A percentile compares a stretch with the other conserved stretches of the same genome.
Conservation (phyloP, 2,113 vertebrate genomes). For the Corythornis vintsioides region DNA sequence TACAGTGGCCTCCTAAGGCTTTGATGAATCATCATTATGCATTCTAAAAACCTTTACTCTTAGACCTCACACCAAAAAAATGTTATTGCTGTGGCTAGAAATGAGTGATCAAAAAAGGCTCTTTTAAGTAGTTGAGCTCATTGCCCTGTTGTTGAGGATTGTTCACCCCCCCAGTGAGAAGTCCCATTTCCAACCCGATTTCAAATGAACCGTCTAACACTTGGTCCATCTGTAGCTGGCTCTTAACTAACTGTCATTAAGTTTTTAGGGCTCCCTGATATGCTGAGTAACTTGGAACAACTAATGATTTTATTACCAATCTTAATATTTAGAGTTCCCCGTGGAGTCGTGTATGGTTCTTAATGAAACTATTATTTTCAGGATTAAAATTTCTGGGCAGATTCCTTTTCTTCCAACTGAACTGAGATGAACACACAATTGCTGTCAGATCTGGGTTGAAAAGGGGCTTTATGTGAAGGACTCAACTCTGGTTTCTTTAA, state of each 20-base stretch:
- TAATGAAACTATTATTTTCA: conserved; percentile 66
- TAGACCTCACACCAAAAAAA: neutral
- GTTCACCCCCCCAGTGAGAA: neutral
- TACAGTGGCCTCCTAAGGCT: neutral
- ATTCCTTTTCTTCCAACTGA: neutral
- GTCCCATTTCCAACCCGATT: neutral
- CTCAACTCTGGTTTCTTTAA: neutral
- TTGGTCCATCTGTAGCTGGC: conserved; percentile 9
- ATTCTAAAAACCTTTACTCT: neutral
- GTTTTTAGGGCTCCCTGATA: conserved; percentile 49
- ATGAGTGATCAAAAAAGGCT: neutral
- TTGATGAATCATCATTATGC: neutral
- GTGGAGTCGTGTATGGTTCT: conserved; percentile 19
- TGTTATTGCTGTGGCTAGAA: neutral
- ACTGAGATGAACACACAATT: neutral
- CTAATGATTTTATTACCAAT: conserved; percentile 61
- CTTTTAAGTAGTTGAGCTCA: neutral
- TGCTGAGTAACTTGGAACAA: conserved; percentile 45
- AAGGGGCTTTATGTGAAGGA: neutral
- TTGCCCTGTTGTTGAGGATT: neutral
- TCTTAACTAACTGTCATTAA: conserved; percentile 51
- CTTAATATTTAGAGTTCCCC: conserved; percentile 67
- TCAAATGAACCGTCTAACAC: neutral
- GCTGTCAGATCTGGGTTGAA: neutral
- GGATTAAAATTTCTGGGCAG: conserved; percentile 57